Conservation (phyloP, 2,113 vertebrate species). For the Pardalotus punctatus region DNA sequence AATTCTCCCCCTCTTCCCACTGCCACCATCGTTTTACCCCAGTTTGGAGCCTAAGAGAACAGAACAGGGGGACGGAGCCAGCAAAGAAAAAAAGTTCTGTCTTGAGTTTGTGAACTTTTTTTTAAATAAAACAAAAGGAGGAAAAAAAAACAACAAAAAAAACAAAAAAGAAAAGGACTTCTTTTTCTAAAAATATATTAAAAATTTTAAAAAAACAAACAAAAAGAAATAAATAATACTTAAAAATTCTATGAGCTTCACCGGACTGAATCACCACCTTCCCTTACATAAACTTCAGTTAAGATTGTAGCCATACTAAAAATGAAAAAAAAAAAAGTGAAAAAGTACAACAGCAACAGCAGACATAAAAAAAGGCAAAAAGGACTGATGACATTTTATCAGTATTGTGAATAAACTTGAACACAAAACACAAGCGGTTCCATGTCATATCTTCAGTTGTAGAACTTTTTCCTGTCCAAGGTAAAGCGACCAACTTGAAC, state of each 20-base stretch:
- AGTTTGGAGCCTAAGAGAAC: constrained; percentile 70
- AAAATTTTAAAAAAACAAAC: not conserved
- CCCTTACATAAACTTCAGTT: constrained; percentile 85
- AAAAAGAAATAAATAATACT: constrained; percentile 55
- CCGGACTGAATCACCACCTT: constrained; percentile 90
- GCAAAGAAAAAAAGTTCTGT: constrained; percentile 76
- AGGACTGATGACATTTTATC: constrained; percentile 91
- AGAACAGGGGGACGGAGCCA: constrained; percentile 78
- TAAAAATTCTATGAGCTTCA: constrained; percentile 82
- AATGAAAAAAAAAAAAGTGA: constrained; percentile 4
- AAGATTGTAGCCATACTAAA: constrained; percentile 91
- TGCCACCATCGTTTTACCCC: constrained; percentile 20
- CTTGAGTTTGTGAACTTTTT: constrained; percentile 84
- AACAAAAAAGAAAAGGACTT: constrained; percentile 49
- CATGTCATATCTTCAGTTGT: constrained; percentile 93
- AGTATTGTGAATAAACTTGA: constrained; percentile 99
- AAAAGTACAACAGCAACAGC: not conserved
- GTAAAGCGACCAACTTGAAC: constrained; percentile 94
- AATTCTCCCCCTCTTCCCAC: not conserved
- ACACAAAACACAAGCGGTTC: constrained; percentile 87
- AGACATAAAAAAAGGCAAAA: constrained; percentile 72
- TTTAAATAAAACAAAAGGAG: constrained; percentile 59
- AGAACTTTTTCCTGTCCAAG: constrained; percentile 82
- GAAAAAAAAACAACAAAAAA: constrained; percentile 24
- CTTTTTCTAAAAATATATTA: constrained; percentile 74